Evolutionary conservation across 1,140 invertebrate genomes (phyloP).

Genomic region (Thrips palmi): DNA sequence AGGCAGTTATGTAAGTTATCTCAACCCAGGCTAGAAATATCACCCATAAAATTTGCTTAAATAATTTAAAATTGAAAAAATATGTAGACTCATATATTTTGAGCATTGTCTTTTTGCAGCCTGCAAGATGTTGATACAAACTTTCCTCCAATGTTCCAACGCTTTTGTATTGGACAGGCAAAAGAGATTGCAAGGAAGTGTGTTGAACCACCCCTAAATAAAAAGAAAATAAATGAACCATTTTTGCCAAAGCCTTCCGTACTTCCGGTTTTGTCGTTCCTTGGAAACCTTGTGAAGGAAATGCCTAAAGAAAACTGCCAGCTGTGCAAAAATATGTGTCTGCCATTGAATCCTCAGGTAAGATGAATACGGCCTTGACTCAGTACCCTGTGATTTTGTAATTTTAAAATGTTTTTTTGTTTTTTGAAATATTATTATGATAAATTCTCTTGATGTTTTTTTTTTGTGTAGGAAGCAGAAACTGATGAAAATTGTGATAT

Average conservation of each 20-base stretch:
- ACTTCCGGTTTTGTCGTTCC: conserved; percentile 35
- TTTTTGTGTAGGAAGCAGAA: conserved; percentile 25
- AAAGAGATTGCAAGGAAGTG: conserved; percentile 48
- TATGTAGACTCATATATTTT: no score
- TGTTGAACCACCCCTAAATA: conserved; percentile 44
- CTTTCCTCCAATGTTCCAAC: conserved; percentile 39
- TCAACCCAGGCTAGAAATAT: conserved; percentile 2
- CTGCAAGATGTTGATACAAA: conserved; percentile 39
- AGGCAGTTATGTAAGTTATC: conserved; percentile 31
- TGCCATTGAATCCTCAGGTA: conserved; percentile 37
- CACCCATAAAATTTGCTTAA: not conserved
- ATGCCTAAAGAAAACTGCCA: conserved; percentile 42
- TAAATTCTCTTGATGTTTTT: conserved; percentile 5
- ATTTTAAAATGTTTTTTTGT: no score
- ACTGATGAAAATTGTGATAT: conserved; percentile 34
- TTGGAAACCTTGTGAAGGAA: conserved; percentile 35
- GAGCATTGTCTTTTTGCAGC: conserved; percentile 21
- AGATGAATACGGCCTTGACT: no score
- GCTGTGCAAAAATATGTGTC: conserved; percentile 36
- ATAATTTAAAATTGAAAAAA: conserved; percentile 6
- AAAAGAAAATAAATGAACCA: conserved; percentile 26
- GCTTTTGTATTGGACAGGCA: conserved; percentile 42
- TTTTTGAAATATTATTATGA: no score
- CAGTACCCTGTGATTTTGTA: no score
- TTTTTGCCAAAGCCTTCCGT: conserved; percentile 45